Conservation (phyloP, 2,797 vertebrate genomes). For the Galaxias olidus region DNA sequence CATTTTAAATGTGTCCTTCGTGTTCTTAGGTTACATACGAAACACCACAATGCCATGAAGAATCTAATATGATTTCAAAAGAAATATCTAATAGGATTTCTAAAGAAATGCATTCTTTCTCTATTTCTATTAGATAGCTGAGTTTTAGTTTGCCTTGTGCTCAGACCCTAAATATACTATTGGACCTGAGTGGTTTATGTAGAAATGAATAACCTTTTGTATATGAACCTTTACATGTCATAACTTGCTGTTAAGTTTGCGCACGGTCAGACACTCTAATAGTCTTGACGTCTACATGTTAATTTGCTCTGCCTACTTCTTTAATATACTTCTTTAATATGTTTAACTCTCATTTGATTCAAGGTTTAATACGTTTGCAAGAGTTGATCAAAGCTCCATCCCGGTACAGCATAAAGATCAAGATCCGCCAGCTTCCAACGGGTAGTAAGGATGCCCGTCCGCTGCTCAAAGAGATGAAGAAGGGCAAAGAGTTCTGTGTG, state of each 20-base stretch:
- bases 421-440: slow-evolving; percentile 94
- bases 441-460: slow-evolving; percentile 94
- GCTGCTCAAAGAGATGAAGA: slow-evolving; percentile 98
- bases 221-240: neutral
- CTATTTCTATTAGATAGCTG: neutral
- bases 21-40: no score
- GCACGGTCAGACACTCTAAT: neutral
- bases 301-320: no score
- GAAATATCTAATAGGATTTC: slow-evolving; percentile 1
- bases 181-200: neutral
- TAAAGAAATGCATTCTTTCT: neutral
- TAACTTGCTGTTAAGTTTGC: neutral
- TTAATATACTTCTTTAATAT: no score
- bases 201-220: neutral
- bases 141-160: neutral
- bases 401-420: slow-evolving; percentile 96
- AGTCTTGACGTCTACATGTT: neutral
- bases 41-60: no score
- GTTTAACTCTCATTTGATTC: slow-evolving; percentile 13
- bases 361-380: slow-evolving; percentile 89
- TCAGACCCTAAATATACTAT: neutral
- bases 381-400: slow-evolving; percentile 99
- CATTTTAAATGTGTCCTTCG: neutral
- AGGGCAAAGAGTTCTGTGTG: slow-evolving; percentile 93
- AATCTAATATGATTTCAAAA: neutral